Conservation (phyloP, 2,888 invertebrate species). For the Mamestra brassicae region DNA sequence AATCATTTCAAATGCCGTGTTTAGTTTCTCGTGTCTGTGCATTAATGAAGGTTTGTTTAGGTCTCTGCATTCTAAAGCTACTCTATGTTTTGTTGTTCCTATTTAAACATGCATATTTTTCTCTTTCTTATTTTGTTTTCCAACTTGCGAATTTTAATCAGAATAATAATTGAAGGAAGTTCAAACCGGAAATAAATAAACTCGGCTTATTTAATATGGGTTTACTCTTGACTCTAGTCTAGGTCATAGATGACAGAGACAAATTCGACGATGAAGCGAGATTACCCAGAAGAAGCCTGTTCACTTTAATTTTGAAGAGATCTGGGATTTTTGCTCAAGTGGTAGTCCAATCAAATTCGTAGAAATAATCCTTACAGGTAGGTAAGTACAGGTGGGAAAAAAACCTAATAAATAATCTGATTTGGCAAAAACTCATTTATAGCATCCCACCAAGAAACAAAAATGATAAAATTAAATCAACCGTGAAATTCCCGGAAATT, state of each 20-base stretch:
- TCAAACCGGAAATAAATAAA: no score
- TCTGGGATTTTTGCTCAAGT: no score
- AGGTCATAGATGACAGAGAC: no score
- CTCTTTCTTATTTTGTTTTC: not conserved
- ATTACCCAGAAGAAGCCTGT: no score
- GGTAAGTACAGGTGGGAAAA: not conserved
- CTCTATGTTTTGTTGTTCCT: not conserved
- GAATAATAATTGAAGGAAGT: not conserved
- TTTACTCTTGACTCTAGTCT: no score
- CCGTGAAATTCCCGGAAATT: conserved; percentile 27
- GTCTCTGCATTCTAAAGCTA: not conserved
- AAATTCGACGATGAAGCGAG: no score
- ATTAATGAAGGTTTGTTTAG: conserved; percentile 16
- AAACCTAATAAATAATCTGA: not conserved
- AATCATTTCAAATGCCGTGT: not conserved
- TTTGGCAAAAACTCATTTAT: conserved; percentile 19
- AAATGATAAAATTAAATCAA: conserved; percentile 31
- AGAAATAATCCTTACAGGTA: not conserved
- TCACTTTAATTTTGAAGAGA: no score
- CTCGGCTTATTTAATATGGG: no score
- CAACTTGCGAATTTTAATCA: not conserved
- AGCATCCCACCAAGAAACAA: conserved; percentile 4
- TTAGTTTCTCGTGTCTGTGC: conserved; percentile 13
- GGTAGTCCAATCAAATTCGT: not conserved
- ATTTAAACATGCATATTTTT: not conserved